These are phyloP conservation scores for Cheirogaleus medius DNA, from an alignment of 2,113 vertebrate species.

Conservation along the genomic window DNA sequence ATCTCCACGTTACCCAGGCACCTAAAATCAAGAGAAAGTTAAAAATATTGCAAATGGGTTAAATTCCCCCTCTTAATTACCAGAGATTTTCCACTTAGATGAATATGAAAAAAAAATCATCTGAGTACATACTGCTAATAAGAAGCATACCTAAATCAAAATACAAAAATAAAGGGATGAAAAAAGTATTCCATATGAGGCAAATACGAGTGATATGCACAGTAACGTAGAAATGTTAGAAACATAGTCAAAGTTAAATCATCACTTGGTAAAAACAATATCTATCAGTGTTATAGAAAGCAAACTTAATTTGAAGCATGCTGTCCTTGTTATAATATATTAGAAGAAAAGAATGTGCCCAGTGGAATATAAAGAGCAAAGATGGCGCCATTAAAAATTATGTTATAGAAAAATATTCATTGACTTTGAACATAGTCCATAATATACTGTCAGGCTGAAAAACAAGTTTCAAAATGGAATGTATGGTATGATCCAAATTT, in stretches of 20 bases:
- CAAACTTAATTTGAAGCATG: slow-evolving; percentile 14
- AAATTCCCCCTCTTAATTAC: background rate
- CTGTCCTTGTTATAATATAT: background rate
- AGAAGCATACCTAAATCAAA: background rate
- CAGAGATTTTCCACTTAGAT: background rate
- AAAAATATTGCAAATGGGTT: background rate
- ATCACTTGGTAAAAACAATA: background rate
- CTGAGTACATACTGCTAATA: background rate
- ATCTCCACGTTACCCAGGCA: background rate
- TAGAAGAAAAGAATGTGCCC: background rate
- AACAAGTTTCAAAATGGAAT: background rate
- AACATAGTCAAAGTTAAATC: background rate
- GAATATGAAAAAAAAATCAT: background rate
- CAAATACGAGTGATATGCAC: background rate
- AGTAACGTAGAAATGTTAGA: background rate
- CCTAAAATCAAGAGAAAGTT: background rate
- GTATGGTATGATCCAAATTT: background rate
- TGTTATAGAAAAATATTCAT: background rate
- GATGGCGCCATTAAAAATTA: background rate
- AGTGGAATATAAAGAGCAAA: background rate
- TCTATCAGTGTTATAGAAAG: background rate
- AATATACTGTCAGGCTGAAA: background rate
- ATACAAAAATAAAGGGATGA: background rate
- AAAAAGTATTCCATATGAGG: background rate
- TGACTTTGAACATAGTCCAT: background rate